phyloP scores from a whole-genome alignment of 1,140 invertebrate genomes.

The Drosophila rufa region DNA sequence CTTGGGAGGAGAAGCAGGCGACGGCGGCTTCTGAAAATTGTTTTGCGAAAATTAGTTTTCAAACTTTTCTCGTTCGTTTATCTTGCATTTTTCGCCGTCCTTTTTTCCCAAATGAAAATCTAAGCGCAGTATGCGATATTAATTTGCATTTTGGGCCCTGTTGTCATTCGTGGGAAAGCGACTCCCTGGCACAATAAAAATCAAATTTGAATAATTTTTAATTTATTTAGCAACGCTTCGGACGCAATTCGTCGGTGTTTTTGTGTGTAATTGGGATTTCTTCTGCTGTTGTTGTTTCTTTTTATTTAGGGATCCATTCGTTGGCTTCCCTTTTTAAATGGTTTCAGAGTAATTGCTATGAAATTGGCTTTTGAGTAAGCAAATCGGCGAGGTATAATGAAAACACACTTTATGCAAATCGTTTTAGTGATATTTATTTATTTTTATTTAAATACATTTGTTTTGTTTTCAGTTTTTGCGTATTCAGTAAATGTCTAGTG shows the following conservation, averaged over 20 bases:
- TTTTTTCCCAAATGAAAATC: slow-evolving; percentile 61
- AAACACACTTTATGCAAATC: slow-evolving; percentile 17
- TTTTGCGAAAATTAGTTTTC: slow-evolving; percentile 83
- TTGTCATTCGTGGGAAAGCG: slow-evolving; percentile 9
- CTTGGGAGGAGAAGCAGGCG: background rate
- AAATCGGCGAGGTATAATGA: background rate
- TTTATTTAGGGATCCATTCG: slow-evolving; percentile 16
- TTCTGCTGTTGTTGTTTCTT: slow-evolving; percentile 18
- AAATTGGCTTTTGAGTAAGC: slow-evolving; percentile 37
- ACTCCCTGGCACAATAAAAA: slow-evolving; percentile 65
- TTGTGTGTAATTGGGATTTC: slow-evolving; percentile 35
- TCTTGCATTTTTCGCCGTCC: slow-evolving; percentile 41
- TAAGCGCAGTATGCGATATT: slow-evolving; percentile 74
- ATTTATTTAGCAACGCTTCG: slow-evolving; percentile 68
- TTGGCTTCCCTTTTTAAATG: slow-evolving; percentile 39
- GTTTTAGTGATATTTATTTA: slow-evolving; percentile 51
- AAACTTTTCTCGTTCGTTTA: slow-evolving; percentile 69
- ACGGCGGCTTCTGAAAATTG: slow-evolving; percentile 71
- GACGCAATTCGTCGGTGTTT: slow-evolving; percentile 18
- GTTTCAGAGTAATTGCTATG: slow-evolving; percentile 60
- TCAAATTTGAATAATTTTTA: slow-evolving; percentile 82
- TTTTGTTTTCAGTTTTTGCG: slow-evolving; percentile 14
- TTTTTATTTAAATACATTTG: slow-evolving; percentile 36
- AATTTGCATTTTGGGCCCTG: slow-evolving; percentile 74
- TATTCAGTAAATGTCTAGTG: slow-evolving; percentile 32